Evolutionary conservation across 2,113 vertebrate species (phyloP).

Genomic region (Burhinus oedicnemus): DNA sequence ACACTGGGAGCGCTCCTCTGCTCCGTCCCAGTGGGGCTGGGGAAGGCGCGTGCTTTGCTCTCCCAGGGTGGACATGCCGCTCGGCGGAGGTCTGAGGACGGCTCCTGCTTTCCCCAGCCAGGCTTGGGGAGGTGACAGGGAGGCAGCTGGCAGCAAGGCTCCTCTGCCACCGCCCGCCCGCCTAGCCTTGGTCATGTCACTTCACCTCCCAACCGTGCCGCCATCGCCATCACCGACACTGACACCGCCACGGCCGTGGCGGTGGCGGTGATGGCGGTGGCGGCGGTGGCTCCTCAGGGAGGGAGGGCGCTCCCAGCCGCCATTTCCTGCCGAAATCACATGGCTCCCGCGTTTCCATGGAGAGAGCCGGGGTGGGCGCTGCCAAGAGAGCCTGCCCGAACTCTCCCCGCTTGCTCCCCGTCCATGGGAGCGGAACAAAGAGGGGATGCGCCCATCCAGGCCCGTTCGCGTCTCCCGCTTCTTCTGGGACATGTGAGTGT

Average conservation of each 20-base stretch:
- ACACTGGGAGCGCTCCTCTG: fast-evolving
- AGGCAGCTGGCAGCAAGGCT: too few relatives aligned
- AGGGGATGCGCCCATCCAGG: conserved; percentile 24
- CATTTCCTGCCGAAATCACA: conserved; percentile 69
- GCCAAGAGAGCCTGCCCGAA: conserved; percentile 25
- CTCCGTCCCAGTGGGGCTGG: not conserved
- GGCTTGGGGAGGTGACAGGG: too few relatives aligned
- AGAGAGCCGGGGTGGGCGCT: conserved; percentile 64
- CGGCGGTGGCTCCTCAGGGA: not conserved
- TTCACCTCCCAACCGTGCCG: not conserved
- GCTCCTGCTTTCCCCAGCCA: too few relatives aligned
- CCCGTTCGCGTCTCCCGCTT: not conserved
- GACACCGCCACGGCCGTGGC: not conserved
- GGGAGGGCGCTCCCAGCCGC: not conserved
- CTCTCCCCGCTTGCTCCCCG: conserved; percentile 55
- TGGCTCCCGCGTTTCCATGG: conserved; percentile 72
- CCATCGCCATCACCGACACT: too few relatives aligned
- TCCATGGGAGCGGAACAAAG: conserved; percentile 71
- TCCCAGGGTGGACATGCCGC: too few relatives aligned
- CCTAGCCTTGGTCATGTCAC: too few relatives aligned
- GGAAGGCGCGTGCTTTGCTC: too few relatives aligned
- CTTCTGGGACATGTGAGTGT: conserved; percentile 52
- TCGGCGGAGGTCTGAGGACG: too few relatives aligned
- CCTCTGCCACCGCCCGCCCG: too few relatives aligned
- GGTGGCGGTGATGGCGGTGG: not conserved